A percentile compares a stretch with the other conserved stretches of the same genome.
Conservation (phyloP, 2,888 invertebrate species). For the Abrostola tripartita region DNA sequence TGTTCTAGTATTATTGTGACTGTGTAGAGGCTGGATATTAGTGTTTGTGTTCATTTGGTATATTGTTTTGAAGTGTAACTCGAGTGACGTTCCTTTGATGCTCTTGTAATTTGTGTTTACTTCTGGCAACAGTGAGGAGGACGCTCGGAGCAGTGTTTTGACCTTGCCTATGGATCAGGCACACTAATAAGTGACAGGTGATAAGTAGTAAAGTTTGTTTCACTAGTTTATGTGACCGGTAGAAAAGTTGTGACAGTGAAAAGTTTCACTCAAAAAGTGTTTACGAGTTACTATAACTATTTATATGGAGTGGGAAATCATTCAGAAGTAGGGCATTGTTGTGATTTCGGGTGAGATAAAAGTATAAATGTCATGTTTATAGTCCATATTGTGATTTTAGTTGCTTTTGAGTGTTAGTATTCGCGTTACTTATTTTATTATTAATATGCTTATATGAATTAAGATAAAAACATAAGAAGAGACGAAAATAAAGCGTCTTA, state of each 20-base stretch:
- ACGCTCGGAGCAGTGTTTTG: conserved; percentile 73
- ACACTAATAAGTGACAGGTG: conserved; percentile 72
- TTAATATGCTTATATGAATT: conserved; percentile 7
- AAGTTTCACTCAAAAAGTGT: conserved; percentile 82
- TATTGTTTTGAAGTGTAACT: conserved; percentile 86
- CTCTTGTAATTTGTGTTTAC: conserved; percentile 86
- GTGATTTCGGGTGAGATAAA: conserved; percentile 22
- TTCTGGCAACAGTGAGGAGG: conserved; percentile 77
- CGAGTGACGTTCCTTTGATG: conserved; percentile 81
- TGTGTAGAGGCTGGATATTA: conserved; percentile 62
- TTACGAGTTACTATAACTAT: conserved; percentile 69
- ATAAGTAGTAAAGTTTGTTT: conserved; percentile 73
- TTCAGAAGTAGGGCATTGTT: conserved; percentile 16
- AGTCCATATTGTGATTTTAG: conserved; percentile 12
- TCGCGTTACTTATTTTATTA: conserved; percentile 12
- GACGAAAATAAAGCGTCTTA: conserved; percentile 7
- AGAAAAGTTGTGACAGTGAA: conserved; percentile 80
- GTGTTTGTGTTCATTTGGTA: conserved; percentile 79
- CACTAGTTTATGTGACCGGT: conserved; percentile 70
- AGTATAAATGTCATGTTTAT: conserved; percentile 21
- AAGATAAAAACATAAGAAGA: conserved; percentile 2
- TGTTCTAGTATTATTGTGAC: conserved; percentile 70
- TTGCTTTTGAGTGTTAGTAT: conserved; percentile 13
- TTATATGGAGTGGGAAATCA: conserved; percentile 46
- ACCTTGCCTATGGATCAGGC: conserved; percentile 73